A percentile compares a stretch with the other conserved stretches of the same genome.
phyloP scores from a whole-genome alignment of 1,140 invertebrate genomes.

The Drosophila oshimai region DNA sequence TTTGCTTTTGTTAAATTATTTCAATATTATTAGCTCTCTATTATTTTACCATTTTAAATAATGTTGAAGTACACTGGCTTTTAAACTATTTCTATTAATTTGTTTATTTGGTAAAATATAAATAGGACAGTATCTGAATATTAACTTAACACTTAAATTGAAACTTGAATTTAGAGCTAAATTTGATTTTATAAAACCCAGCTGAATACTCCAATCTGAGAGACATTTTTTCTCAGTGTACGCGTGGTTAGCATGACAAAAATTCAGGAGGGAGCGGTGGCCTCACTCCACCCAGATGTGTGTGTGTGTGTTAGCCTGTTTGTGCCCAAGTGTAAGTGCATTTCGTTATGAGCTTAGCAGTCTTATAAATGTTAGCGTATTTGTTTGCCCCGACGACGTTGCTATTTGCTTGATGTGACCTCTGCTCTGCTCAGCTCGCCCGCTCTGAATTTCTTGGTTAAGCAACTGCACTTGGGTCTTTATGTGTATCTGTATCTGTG shows the following conservation, averaged over 20 bases:
- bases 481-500: conserved; percentile 1
- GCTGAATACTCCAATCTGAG: too few species aligned
- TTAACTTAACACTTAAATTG: too few species aligned
- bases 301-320: conserved; percentile 14
- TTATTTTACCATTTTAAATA: too few species aligned
- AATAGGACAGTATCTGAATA: too few species aligned
- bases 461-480: conserved; percentile 29
- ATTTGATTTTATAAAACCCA: too few species aligned
- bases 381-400: conserved; percentile 65
- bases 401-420: conserved; percentile 78
- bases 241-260: conserved; percentile 11
- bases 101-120: too few species aligned
- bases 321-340: conserved; percentile 67
- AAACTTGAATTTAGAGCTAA: too few species aligned
- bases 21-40: too few species aligned
- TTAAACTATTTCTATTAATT: too few species aligned
- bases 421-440: conserved; percentile 14
- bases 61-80: too few species aligned
- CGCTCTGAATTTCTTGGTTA: conserved; percentile 21
- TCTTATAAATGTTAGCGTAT: conserved; percentile 79
- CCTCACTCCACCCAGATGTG: conserved; percentile 1
- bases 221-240: background rate
- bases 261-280: conserved; percentile 21
- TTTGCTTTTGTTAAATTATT: too few species aligned
- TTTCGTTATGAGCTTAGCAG: conserved; percentile 79